These are phyloP conservation scores for Syngnathoides biaculeatus DNA, from an alignment of 2,113 vertebrate species.

Conservation along the genomic window DNA sequence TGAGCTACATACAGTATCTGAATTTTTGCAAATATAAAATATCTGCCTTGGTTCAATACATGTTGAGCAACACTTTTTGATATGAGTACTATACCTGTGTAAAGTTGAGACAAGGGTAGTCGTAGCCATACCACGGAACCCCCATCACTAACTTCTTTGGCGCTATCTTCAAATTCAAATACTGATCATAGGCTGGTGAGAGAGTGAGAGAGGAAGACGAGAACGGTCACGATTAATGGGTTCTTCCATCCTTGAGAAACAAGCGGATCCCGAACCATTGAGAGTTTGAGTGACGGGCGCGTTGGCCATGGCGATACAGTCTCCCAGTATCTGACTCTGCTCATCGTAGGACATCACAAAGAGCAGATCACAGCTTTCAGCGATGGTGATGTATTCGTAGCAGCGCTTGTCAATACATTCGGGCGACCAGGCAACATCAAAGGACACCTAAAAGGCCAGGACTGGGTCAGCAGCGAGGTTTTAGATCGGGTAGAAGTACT, in stretches of 20 bases:
- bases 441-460: constrained; percentile 81
- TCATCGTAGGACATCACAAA: constrained; percentile 98
- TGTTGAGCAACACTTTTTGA: neutral
- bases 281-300: constrained; percentile 84
- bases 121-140: constrained; percentile 97
- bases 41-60: too few relatives aligned
- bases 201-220: constrained; percentile 1
- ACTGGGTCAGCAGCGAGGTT: neutral
- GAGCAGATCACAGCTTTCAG: constrained; percentile 87
- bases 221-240: neutral
- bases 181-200: constrained; percentile 82
- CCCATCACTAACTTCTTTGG: constrained; percentile 92
- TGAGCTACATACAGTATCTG: neutral
- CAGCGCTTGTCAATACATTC: constrained; percentile 84
- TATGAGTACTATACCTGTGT: constrained; percentile 70
- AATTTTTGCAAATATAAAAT: too few relatives aligned
- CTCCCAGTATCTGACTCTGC: constrained; percentile 86
- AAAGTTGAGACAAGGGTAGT: constrained; percentile 84
- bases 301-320: constrained; percentile 89
- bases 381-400: constrained; percentile 88
- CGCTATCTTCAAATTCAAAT: constrained; percentile 79
- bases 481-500: neutral
- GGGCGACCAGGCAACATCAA: constrained; percentile 94
- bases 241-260: neutral
- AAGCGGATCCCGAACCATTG: constrained; percentile 70